Evolutionary conservation across 2,888 invertebrate genomes (phyloP).

Genomic region (Nomada fabriciana): DNA sequence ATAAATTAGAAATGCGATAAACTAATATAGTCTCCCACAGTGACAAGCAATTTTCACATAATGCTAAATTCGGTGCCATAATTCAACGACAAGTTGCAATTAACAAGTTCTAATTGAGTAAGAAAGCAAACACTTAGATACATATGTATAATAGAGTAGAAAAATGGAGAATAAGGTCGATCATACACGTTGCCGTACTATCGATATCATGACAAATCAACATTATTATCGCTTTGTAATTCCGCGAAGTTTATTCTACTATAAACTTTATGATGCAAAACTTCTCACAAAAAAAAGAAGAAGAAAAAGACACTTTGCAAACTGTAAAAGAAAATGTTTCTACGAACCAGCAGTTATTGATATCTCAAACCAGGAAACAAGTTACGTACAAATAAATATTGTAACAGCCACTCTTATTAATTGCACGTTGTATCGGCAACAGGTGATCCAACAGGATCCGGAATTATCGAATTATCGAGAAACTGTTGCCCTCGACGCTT

Average conservation of each 20-base stretch:
- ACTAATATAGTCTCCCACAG: no score
- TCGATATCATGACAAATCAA: not conserved
- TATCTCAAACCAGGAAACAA: no score
- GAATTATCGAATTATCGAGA: conserved; percentile 29
- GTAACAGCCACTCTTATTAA: not conserved
- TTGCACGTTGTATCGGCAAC: not conserved
- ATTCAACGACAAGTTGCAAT: no score
- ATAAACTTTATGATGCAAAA: not conserved
- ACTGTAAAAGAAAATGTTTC: not conserved
- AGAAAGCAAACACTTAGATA: not conserved
- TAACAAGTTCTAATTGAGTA: not conserved
- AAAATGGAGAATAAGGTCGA: not conserved
- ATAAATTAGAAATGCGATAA: no score
- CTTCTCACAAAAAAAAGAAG: no score
- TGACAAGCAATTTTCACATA: no score
- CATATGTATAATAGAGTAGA: no score
- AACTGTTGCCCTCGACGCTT: conserved; percentile 10
- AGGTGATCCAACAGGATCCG: not conserved
- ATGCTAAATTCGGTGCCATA: no score
- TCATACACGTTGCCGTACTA: not conserved
- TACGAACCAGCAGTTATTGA: no score
- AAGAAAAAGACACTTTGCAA: not conserved
- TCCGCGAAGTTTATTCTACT: not conserved
- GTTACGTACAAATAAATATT: not conserved
- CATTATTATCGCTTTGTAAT: not conserved